phyloP scores from a whole-genome alignment of 2,888 invertebrate species.

The Ochropleura leucogaster region DNA sequence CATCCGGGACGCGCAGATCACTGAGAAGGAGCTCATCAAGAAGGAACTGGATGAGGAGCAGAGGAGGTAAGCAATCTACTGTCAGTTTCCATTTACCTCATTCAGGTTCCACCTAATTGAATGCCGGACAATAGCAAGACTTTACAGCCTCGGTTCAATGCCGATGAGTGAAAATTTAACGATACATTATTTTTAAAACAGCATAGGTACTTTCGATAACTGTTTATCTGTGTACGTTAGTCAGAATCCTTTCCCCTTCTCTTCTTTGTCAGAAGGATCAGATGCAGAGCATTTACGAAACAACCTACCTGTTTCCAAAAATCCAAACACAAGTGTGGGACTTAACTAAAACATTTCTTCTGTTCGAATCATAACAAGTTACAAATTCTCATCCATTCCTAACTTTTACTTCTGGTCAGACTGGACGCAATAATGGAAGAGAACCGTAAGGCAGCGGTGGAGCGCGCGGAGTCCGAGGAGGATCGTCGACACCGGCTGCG shows the following conservation, averaged over 20 bases:
- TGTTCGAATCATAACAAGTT: not conserved
- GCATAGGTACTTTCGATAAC: not conserved
- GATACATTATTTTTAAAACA: not conserved
- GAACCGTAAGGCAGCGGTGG: conserved; percentile 90
- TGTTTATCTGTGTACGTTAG: not conserved
- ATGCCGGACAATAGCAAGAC: not conserved
- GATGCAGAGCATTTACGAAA: not conserved
- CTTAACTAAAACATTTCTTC: not conserved
- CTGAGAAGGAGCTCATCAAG: conserved; percentile 91
- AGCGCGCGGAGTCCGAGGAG: conserved; percentile 88
- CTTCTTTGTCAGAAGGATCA: not conserved
- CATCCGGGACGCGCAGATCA: conserved; percentile 95
- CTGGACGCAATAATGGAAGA: conserved; percentile 94
- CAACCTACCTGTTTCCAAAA: no score
- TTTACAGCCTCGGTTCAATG: not conserved
- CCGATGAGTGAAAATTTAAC: not conserved
- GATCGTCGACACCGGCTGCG: conserved; percentile 82
- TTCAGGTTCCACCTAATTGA: not conserved
- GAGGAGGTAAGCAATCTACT: conserved; percentile 74
- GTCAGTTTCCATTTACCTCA: not conserved
- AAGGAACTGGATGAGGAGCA: conserved; percentile 90
- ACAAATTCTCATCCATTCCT: not conserved
- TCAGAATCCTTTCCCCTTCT: not conserved
- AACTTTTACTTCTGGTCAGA: conserved; percentile 67
- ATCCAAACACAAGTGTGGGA: no score